These are phyloP conservation scores for Scaptomyza caliginosa DNA, from an alignment of 2,888 invertebrate species.

Conservation along the genomic window DNA sequence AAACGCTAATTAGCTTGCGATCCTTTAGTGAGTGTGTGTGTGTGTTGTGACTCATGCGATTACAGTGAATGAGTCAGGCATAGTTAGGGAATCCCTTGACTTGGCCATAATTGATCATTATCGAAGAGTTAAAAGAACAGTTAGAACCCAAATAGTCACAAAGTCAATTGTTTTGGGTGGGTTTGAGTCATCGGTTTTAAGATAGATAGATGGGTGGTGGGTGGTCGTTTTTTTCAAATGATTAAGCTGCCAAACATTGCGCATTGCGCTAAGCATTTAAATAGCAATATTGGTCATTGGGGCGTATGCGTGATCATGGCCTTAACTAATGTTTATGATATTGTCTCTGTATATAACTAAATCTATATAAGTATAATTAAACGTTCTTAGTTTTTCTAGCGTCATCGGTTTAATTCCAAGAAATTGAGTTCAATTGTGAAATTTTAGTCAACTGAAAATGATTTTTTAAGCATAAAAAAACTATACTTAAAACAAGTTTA, in stretches of 20 bases:
- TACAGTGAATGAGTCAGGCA: constrained; percentile 41
- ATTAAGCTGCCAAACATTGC: background rate
- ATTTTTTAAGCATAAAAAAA: background rate
- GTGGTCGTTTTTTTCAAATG: constrained; percentile 4
- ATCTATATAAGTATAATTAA: background rate
- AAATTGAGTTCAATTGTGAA: constrained; percentile 1
- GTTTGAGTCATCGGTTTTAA: constrained; percentile 46
- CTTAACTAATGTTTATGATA: background rate
- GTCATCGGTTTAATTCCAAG: background rate
- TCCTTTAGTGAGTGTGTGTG: constrained; percentile 38
- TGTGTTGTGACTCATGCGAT: constrained; percentile 45
- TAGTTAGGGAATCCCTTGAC: constrained; percentile 60
- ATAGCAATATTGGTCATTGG: constrained; percentile 39
- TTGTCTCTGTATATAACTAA: no score
- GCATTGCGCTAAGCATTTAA: constrained; percentile 23
- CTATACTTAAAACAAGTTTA: background rate
- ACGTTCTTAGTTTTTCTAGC: background rate
- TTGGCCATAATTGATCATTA: constrained; percentile 40
- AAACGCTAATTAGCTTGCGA: constrained; percentile 28
- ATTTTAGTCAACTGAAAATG: background rate
- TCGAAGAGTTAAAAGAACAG: constrained; percentile 23
- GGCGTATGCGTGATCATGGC: constrained; percentile 21
- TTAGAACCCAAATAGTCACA: constrained; percentile 13
- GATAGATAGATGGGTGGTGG: constrained; percentile 4
- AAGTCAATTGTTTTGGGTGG: background rate